Percentiles rank a stretch among this genome's conserved stretches.
Conservation (phyloP, 2,113 vertebrate species). For the Sturnus vulgaris region DNA sequence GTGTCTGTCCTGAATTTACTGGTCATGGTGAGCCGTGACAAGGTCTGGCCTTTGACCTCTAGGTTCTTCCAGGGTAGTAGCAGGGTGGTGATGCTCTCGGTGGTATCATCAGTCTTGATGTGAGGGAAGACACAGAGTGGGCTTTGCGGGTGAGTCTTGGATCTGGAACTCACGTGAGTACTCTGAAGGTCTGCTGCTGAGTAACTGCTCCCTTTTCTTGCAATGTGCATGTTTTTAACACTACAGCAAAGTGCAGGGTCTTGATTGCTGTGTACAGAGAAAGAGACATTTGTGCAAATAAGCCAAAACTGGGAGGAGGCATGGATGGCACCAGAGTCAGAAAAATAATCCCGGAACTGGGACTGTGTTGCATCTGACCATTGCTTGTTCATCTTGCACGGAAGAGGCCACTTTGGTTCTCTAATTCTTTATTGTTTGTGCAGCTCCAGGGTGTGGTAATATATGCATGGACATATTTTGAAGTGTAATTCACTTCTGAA, state of each 20-base stretch:
- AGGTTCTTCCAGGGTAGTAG: background rate
- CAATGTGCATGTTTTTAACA: background rate
- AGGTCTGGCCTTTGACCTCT: background rate
- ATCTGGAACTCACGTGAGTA: background rate
- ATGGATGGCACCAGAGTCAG: background rate
- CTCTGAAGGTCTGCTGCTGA: background rate
- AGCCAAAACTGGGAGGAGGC: background rate
- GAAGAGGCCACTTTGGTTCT: background rate
- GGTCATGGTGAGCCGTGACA: background rate
- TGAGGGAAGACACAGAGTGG: background rate
- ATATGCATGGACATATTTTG: background rate
- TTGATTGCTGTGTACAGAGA: background rate
- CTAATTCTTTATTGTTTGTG: background rate
- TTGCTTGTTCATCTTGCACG: background rate
- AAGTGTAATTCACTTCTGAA: background rate
- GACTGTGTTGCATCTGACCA: background rate
- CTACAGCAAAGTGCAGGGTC: background rate
- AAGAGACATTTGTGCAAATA: background rate
- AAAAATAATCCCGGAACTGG: background rate
- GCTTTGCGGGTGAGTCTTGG: background rate
- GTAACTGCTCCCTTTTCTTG: background rate
- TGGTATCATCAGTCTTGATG: background rate
- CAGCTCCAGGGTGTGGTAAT: background rate
- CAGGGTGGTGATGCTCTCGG: rapidly evolving
- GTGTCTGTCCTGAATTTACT: background rate